phyloP scores from a whole-genome alignment of 1,140 invertebrate species.

The Sycophila sp. region DNA sequence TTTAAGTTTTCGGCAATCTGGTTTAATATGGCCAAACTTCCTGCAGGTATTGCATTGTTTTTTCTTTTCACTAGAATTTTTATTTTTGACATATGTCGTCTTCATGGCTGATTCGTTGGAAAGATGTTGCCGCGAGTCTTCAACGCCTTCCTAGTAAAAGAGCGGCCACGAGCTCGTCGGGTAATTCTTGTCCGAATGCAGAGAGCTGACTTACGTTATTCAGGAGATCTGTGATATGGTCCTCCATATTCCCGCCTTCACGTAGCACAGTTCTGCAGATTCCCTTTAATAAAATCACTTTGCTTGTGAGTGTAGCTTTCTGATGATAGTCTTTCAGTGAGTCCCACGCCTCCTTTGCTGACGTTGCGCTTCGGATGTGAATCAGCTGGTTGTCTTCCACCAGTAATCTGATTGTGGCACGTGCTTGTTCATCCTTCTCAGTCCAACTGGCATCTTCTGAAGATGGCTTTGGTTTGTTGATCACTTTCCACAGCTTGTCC shows the following conservation, averaged over 20 bases:
- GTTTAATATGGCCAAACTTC: constrained; percentile 26
- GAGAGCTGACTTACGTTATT: not conserved
- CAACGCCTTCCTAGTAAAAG: constrained; percentile 28
- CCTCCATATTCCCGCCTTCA: constrained; percentile 14
- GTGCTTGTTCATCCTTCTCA: constrained; percentile 11
- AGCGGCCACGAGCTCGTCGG: constrained; percentile 29
- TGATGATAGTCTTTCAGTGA: constrained; percentile 28
- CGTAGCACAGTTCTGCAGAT: not conserved
- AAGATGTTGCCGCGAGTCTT: not conserved
- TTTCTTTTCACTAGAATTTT: not conserved
- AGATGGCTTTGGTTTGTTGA: not conserved
- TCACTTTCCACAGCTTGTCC: not conserved
- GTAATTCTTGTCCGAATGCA: not conserved
- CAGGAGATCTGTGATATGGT: not conserved
- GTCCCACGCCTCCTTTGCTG: constrained; percentile 30
- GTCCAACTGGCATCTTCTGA: not conserved
- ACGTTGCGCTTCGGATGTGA: constrained; percentile 8
- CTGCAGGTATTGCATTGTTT: constrained; percentile 23
- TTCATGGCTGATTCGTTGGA: constrained; percentile 14
- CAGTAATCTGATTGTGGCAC: constrained; percentile 15
- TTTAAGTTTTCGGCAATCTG: constrained; percentile 34
- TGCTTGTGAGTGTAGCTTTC: constrained; percentile 3
- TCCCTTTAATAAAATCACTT: not conserved
- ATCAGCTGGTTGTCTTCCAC: constrained; percentile 34
- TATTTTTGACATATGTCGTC: not conserved